Percentiles rank a stretch among this genome's conserved stretches.
Evolutionary conservation across 2,888 invertebrate species (phyloP).

Genomic region (Drosophila parthenogenetica): DNA sequence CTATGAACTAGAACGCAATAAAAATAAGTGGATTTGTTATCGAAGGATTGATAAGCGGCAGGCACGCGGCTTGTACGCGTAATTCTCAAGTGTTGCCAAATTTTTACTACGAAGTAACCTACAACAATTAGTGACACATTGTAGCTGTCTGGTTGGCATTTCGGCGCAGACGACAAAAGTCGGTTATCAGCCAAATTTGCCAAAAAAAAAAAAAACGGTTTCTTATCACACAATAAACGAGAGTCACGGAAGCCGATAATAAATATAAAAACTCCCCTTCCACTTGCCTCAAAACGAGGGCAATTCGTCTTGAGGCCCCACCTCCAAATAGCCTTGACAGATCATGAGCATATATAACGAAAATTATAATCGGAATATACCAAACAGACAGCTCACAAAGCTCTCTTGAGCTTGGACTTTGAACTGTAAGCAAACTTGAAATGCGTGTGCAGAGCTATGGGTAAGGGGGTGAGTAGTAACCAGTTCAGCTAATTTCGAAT

Average conservation of each 20-base stretch:
- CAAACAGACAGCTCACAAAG: constrained; percentile 7
- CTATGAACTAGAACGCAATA: constrained; percentile 64
- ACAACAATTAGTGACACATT: constrained; percentile 54
- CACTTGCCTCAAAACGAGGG: constrained; percentile 2
- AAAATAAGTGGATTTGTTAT: constrained; percentile 14
- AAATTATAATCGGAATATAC: constrained; percentile 11
- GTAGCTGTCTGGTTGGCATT: constrained; percentile 52
- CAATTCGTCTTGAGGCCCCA: not conserved
- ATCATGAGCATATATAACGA: constrained; percentile 15
- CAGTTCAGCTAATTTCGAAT: constrained; percentile 32
- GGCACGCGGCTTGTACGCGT: constrained; percentile 34
- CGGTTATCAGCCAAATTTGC: constrained; percentile 31
- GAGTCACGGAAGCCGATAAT: constrained; percentile 23
- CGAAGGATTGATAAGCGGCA: constrained; percentile 6
- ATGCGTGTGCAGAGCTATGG: constrained; percentile 18
- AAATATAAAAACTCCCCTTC: not conserved
- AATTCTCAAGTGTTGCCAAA: constrained; percentile 51
- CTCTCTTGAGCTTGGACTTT: constrained; percentile 62
- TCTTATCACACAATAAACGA: constrained; percentile 16
- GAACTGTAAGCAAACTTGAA: constrained; percentile 58
- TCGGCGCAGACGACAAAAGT: constrained; percentile 42
- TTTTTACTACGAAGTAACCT: constrained; percentile 45
- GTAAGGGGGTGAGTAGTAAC: constrained; percentile 7
- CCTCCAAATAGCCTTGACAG: constrained; percentile 24
- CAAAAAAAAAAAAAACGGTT: not conserved